Conservation (phyloP, 2,113 vertebrate genomes). For the Pluvialis apricaria region DNA sequence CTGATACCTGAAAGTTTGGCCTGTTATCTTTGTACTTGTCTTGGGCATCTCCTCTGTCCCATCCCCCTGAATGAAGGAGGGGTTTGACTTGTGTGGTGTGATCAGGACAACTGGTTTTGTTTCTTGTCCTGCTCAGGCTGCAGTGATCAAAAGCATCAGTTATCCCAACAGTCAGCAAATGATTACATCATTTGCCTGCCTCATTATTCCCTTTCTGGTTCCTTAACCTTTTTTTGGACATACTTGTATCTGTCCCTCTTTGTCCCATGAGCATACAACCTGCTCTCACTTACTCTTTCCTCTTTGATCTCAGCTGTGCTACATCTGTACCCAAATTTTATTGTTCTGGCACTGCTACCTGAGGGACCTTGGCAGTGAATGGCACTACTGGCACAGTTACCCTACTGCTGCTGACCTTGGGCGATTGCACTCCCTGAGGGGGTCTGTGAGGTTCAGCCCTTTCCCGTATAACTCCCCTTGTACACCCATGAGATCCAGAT, state of each 20-base stretch:
- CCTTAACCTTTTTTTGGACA: not conserved
- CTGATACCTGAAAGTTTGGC: not conserved
- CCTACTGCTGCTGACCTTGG: not conserved
- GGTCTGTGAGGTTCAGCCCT: not conserved
- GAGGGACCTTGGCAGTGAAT: not conserved
- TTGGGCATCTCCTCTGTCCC: not conserved
- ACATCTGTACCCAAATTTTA: fast-evolving
- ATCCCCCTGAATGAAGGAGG: not conserved
- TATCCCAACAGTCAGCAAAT: not conserved
- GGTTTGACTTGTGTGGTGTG: not conserved
- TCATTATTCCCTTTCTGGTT: not conserved
- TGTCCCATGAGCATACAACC: not conserved
- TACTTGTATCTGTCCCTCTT: not conserved
- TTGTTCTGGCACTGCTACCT: not conserved
- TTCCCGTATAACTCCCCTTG: not conserved
- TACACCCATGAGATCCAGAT: not conserved
- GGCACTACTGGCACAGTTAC: not conserved
- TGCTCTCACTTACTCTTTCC: not conserved
- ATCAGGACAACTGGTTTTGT: not conserved
- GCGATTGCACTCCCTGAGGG: fast-evolving
- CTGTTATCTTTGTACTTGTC: not conserved
- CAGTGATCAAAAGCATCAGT: not conserved
- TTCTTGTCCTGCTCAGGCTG: not conserved
- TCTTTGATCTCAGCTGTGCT: not conserved
- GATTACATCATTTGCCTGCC: not conserved